These are phyloP conservation scores for Leuciscus waleckii DNA, from an alignment of 2,797 vertebrate genomes.

Conservation along the genomic window DNA sequence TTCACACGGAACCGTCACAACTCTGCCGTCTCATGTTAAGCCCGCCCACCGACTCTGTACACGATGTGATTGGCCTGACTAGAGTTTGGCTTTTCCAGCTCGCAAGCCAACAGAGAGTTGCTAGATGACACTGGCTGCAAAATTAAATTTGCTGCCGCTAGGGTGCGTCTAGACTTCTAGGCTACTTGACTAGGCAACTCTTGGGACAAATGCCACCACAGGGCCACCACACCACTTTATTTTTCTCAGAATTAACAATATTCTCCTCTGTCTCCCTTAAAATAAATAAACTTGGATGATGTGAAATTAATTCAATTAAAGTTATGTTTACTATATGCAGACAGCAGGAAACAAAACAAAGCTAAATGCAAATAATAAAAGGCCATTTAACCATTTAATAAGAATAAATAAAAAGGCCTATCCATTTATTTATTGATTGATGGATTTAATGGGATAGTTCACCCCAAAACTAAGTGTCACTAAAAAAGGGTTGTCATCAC, in stretches of 20 bases:
- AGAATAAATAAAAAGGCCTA: not conserved
- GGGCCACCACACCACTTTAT: not conserved
- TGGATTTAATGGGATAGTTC: no score
- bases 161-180: no score
- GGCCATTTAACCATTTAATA: not conserved
- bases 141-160: no score
- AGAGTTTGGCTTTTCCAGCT: no score
- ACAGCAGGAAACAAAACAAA: not conserved
- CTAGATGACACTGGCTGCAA: no score
- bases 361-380: slow-evolving; percentile 1
- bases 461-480: no score
- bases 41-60: no score
- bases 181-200: not conserved
- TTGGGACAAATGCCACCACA: not conserved
- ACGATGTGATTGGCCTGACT: no score
- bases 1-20: no score
- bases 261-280: slow-evolving; percentile 1
- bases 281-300: slow-evolving; percentile 23
- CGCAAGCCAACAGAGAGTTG: no score
- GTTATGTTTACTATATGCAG: not conserved
- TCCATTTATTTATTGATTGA: not conserved
- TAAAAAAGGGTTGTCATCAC: no score
- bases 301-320: slow-evolving; percentile 4
- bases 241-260: not conserved
- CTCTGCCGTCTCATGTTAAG: no score